Percentiles rank a stretch among this genome's conserved stretches.
Conservation (phyloP, 2,888 invertebrate species). For the Cephonodes hylas region DNA sequence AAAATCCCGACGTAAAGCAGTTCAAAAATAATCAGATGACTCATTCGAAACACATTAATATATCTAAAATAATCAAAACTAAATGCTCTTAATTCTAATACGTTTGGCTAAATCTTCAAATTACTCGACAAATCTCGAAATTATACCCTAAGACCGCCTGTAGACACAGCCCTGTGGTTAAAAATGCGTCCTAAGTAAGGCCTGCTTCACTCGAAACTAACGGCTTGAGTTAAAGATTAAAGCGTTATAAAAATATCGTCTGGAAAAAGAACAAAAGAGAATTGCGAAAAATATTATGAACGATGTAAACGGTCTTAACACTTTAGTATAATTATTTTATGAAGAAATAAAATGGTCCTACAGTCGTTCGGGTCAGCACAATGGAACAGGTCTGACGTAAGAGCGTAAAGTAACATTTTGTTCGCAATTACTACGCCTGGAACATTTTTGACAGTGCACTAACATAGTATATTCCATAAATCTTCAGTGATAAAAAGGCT, state of each 20-base stretch:
- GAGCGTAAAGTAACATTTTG: no score
- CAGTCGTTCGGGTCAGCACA: no score
- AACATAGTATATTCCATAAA: no score
- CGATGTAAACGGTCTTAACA: conserved; percentile 41
- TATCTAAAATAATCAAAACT: conserved; percentile 26
- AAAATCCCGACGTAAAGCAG: conserved; percentile 11
- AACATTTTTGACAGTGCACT: no score
- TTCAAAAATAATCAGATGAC: conserved; percentile 32
- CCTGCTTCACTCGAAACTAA: conserved; percentile 52
- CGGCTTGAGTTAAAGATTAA: conserved; percentile 50
- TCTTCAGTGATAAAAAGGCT: no score
- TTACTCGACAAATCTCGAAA: conserved; percentile 53
- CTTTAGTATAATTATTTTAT: conserved; percentile 40
- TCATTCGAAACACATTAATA: conserved; percentile 34
- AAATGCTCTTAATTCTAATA: conserved; percentile 48
- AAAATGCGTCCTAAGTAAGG: conserved; percentile 59
- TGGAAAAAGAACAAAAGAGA: conserved; percentile 29
- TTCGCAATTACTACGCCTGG: no score
- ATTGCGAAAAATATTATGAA: conserved; percentile 35
- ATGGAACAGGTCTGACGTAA: no score
- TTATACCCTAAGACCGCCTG: conserved; percentile 36
- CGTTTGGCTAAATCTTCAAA: conserved; percentile 56
- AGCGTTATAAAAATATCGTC: conserved; percentile 56
- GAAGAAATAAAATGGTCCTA: no score
- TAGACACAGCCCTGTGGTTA: conserved; percentile 56